Conservation (phyloP, 2,113 vertebrate species). For the Rafetus swinhoei region DNA sequence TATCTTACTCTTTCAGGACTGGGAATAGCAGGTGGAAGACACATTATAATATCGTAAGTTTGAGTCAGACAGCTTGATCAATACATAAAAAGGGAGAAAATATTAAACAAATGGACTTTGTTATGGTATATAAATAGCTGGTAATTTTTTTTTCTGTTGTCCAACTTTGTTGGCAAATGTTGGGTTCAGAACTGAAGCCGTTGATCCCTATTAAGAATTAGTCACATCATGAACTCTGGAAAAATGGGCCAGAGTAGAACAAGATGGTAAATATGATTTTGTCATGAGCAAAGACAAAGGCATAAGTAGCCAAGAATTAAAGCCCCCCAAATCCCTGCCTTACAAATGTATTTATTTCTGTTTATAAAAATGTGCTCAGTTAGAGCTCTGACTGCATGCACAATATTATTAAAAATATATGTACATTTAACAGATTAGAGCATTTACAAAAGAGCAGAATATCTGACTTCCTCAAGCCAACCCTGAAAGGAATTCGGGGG, state of each 20-base stretch:
- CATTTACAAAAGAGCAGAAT: not conserved
- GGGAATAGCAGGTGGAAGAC: not conserved
- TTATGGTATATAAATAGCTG: not conserved
- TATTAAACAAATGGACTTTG: not conserved
- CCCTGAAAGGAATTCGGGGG: not conserved
- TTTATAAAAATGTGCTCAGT: not conserved
- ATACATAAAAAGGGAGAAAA: not conserved
- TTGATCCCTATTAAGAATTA: not conserved
- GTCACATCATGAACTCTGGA: not conserved
- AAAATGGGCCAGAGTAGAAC: not conserved
- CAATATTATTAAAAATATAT: not conserved
- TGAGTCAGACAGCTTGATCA: not conserved
- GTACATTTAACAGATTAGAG: not conserved
- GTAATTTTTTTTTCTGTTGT: not conserved
- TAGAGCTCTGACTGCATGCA: not conserved
- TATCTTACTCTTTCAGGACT: not conserved
- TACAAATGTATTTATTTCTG: no score
- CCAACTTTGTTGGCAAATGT: not conserved
- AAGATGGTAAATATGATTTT: not conserved
- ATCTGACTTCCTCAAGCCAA: not conserved
- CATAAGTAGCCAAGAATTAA: not conserved
- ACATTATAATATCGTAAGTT: not conserved
- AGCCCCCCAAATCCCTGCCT: no score
- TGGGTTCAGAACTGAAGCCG: not conserved
- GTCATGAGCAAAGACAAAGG: not conserved